A percentile compares a stretch with the other conserved stretches of the same genome.
Conservation (phyloP, 2,888 invertebrate species). For the Neocrepidodera transversa region DNA sequence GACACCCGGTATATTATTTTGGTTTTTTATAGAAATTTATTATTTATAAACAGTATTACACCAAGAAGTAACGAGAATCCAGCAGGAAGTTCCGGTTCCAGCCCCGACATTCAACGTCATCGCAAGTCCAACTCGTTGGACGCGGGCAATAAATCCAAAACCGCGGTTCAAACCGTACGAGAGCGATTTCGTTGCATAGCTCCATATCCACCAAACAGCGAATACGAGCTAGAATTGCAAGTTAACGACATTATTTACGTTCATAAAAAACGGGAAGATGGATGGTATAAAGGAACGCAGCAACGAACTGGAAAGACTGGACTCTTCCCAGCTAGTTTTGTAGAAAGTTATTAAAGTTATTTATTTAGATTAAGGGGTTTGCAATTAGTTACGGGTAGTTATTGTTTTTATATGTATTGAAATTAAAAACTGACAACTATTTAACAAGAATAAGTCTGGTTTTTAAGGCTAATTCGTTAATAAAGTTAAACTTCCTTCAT, state of each 20-base stretch:
- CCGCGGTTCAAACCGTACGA: slow-evolving; percentile 55
- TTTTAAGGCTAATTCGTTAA: too few species aligned
- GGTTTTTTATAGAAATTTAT: too few species aligned
- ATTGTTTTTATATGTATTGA: too few species aligned
- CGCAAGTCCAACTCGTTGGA: slow-evolving; percentile 86
- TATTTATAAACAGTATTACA: slow-evolving; percentile 23
- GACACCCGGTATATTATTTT: too few species aligned
- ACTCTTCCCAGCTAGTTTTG: slow-evolving; percentile 95
- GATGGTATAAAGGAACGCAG: slow-evolving; percentile 94
- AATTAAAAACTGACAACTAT: too few species aligned
- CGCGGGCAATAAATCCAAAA: slow-evolving; percentile 63
- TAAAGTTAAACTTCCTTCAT: too few species aligned
- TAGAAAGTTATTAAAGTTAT: slow-evolving; percentile 55
- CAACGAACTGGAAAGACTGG: slow-evolving; percentile 90
- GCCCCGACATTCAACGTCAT: slow-evolving; percentile 57
- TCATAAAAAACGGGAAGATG: slow-evolving; percentile 90
- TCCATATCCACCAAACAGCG: slow-evolving; percentile 93
- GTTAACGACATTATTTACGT: slow-evolving; percentile 92
- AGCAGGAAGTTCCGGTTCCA: slow-evolving; percentile 55
- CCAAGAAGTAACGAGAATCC: slow-evolving; percentile 45
- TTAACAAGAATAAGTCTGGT: too few species aligned
- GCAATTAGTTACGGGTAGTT: too few species aligned
- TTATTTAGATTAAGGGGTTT: too few species aligned
- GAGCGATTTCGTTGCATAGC: slow-evolving; percentile 87
- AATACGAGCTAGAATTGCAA: slow-evolving; percentile 88